These are phyloP conservation scores for Bugula neritina DNA, from an alignment of 2,888 invertebrate genomes.

Conservation along the genomic window DNA sequence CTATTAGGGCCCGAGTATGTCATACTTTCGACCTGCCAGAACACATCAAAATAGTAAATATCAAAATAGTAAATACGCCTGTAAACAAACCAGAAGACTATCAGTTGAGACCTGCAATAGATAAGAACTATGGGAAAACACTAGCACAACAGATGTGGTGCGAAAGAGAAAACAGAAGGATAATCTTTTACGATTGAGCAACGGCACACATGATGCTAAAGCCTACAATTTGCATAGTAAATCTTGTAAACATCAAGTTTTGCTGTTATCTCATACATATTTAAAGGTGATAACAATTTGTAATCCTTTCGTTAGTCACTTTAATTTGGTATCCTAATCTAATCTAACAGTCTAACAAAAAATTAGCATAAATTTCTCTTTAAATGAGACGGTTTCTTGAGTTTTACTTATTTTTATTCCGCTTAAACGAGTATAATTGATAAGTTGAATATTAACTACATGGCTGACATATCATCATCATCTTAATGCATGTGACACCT, in stretches of 20 bases:
- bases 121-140: neutral
- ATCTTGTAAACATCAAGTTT: neutral
- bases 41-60: no score
- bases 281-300: neutral
- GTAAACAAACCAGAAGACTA: no score
- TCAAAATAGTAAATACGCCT: no score
- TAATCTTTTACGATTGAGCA: no score
- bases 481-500: constrained; percentile 11
- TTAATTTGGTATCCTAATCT: no score
- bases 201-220: no score
- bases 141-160: neutral
- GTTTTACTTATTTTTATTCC: constrained; percentile 7
- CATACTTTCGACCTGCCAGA: constrained; percentile 79
- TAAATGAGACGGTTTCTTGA: constrained; percentile 17
- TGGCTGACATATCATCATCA: neutral
- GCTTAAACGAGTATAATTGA: constrained; percentile 11
- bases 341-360: neutral
- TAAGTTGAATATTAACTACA: neutral
- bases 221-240: neutral
- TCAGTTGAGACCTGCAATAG: neutral
- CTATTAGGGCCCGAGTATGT: constrained; percentile 92
- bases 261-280: neutral
- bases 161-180: no score
- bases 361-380: constrained; percentile 23
- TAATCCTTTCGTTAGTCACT: constrained; percentile 6